Base-by-base conservation (phyloP, 2,797 vertebrate genomes). In the Okamejei kenojei region DNA sequence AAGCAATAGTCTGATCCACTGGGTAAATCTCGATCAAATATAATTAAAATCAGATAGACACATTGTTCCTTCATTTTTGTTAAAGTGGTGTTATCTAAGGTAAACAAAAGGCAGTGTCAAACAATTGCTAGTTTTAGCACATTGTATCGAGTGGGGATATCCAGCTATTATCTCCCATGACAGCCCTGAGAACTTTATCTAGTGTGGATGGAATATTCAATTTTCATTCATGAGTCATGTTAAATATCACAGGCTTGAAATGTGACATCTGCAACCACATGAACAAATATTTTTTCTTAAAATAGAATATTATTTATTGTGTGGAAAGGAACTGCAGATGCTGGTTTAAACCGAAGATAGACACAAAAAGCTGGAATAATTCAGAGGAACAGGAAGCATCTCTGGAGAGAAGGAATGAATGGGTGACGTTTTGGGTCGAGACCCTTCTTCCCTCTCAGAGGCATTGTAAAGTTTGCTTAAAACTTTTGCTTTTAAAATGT, bases 21-120 rank as follows among this genome's bases (percentile, higher is more conserved):
- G 35, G 35, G 7, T 38, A 65, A 73, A 73, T 73, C 65, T 23
- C 38, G 88, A 38, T 29, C 88, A 71, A 45, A 8, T 38, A 45
- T 74, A 91, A 73, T 91, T 73, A 91, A 91, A 73, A 91, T 91
- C 68, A 73, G 35, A 73, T 74, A 45, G 13, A 73, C 35, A 32
- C 8, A 71, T 71, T 26, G 21, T 45, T 91, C 9, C 0, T 61
- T 23, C 63, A 68, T 90, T 90, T 90, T 73, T 90, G 68, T 90
- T 26, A 73, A 65, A 32, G 86, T 68, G 63, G n/a, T 68, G 15
- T 13, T 3, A 5, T 17, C n/a, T 29, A 65, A 88, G 45, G 45
- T 45, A 45, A 88, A 90, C 71, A 90, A 65, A 19, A 90, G 9
- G 21, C 68, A 73, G 32, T 19, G n/a, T n/a, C 23, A 73, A 35